A percentile compares a stretch with the other conserved stretches of the same genome.
These are phyloP conservation scores for Sebastes diaconus DNA, from an alignment of 2,797 vertebrate species.

Conservation along the genomic window DNA sequence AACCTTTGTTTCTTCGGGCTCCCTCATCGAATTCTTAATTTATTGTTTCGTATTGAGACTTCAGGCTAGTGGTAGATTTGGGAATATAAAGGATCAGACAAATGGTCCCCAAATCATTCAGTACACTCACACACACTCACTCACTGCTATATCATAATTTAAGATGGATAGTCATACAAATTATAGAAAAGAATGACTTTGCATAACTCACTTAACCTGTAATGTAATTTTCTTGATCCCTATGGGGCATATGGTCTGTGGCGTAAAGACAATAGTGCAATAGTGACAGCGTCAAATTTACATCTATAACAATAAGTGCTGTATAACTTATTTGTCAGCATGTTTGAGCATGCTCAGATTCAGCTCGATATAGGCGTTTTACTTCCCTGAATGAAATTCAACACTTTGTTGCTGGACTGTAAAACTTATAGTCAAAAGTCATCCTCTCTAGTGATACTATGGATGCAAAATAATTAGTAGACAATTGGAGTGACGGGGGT, in stretches of 20 bases:
- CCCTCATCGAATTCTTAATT: constrained; percentile 66
- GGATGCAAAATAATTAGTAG: neutral
- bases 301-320: neutral
- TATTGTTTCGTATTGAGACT: constrained; percentile 49
- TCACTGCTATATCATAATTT: neutral
- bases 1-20: constrained; percentile 60
- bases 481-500: neutral
- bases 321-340: neutral
- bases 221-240: neutral
- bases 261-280: neutral
- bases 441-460: neutral
- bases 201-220: neutral
- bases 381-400: neutral
- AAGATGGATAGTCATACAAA: neutral
- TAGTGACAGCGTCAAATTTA: neutral
- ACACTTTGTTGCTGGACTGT: neutral
- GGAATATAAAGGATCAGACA: constrained; percentile 27
- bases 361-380: neutral
- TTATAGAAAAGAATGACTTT: neutral
- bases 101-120: constrained; percentile 17
- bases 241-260: neutral
- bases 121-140: neutral
- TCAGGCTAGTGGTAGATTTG: constrained; percentile 26
- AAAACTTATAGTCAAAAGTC: neutral
- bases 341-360: neutral